These are phyloP conservation scores for Polia nebulosa DNA, from an alignment of 2,888 invertebrate genomes.

Conservation along the genomic window DNA sequence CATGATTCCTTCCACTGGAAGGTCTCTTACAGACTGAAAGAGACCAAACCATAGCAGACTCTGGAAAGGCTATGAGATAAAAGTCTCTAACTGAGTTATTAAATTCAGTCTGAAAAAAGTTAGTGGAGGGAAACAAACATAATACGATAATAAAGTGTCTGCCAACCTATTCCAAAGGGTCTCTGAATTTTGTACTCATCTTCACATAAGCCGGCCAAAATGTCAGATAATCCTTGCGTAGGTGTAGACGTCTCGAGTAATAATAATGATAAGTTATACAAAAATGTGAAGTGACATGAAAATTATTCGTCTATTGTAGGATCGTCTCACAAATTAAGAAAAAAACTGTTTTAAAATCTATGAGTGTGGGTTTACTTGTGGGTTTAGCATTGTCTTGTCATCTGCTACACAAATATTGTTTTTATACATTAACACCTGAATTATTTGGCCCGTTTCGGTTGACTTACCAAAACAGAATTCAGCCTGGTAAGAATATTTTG, in stretches of 20 bases:
- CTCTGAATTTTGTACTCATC: not conserved
- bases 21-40: too few relatives aligned
- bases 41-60: too few relatives aligned
- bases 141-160: not conserved
- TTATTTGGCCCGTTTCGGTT: conserved; percentile 12
- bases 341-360: conserved; percentile 49
- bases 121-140: not conserved
- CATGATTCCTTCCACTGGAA: too few relatives aligned
- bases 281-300: conserved; percentile 13
- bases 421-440: conserved; percentile 37
- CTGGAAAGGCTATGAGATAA: too few relatives aligned
- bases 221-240: not conserved
- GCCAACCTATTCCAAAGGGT: not conserved
- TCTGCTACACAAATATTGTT: conserved; percentile 40
- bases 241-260: conserved; percentile 10
- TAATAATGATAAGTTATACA: conserved; percentile 22
- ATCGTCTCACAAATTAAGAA: conserved; percentile 25
- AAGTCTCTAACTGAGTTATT: too few relatives aligned
- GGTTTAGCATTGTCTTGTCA: conserved; percentile 51
- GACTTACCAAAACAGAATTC: conserved; percentile 16
- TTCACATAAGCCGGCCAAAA: not conserved
- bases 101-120: not conserved
- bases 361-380: conserved; percentile 53
- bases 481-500: not conserved
- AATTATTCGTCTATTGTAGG: conserved; percentile 30